Conservation (phyloP, 1,140 invertebrate species). For the Apis dorsata region DNA sequence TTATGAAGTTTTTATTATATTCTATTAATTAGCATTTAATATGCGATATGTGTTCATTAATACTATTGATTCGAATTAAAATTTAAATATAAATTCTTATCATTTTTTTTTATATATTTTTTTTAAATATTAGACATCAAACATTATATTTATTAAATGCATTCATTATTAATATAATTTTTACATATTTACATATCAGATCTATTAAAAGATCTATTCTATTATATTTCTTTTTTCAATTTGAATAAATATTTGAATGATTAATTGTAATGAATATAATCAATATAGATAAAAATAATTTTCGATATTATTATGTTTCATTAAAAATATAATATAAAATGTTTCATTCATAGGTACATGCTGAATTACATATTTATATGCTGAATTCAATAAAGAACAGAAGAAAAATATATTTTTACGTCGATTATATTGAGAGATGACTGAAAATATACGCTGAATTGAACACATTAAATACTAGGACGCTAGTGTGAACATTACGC, state of each 20-base stretch:
- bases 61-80: not conserved
- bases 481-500: constrained; percentile 29
- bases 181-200: no score
- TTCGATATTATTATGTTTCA: no score
- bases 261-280: not conserved
- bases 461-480: constrained; percentile 24
- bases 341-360: not conserved
- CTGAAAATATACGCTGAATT: no score
- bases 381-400: not conserved
- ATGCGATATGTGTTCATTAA: not conserved
- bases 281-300: not conserved
- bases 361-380: not conserved
- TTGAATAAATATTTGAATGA: not conserved
- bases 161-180: not conserved
- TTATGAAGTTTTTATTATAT: not conserved
- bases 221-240: not conserved
- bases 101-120: not conserved
- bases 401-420: not conserved
- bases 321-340: not conserved
- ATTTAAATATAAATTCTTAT: not conserved
- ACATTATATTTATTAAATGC: not conserved
- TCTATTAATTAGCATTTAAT: not conserved
- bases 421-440: not conserved
- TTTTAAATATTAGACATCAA: no score
- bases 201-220: not conserved